These are phyloP conservation scores for Calyptommatus sinebrachiatus DNA, from an alignment of 2,113 vertebrate species.

Conservation along the genomic window DNA sequence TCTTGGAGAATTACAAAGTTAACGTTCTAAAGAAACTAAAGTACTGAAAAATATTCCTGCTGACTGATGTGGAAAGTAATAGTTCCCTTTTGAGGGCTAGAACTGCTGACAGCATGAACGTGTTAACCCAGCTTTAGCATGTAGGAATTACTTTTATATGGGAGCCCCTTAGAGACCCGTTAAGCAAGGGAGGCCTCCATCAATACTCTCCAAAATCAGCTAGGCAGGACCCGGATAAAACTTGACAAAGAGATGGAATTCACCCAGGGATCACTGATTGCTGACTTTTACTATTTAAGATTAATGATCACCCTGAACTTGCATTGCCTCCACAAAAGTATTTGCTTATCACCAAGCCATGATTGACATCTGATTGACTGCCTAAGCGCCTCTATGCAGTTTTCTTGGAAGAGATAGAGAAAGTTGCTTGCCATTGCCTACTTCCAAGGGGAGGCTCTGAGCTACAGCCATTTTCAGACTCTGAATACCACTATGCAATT, in stretches of 20 bases:
- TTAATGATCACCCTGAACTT: background rate
- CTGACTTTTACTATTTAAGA: too few species aligned
- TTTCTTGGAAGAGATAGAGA: too few species aligned
- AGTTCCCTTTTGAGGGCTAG: conserved; percentile 38
- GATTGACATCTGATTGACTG: too few species aligned
- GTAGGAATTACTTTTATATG: background rate
- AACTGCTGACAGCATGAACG: conserved; percentile 31
- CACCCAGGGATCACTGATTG: background rate
- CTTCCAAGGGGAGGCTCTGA: too few species aligned
- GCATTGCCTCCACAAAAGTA: background rate
- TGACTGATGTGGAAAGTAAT: conserved; percentile 14
- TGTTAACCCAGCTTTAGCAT: conserved; percentile 27
- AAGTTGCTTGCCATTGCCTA: too few species aligned
- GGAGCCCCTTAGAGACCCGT: background rate
- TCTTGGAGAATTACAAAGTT: background rate
- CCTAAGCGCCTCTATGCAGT: too few species aligned
- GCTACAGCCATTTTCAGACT: too few species aligned
- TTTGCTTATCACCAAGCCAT: background rate
- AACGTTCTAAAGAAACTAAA: conserved; percentile 9
- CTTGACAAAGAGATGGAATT: background rate
- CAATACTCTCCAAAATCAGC: background rate
- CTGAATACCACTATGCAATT: too few species aligned
- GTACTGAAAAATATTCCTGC: background rate
- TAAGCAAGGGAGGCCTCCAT: background rate
- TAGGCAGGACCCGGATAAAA: background rate